Percentiles rank a stretch among this genome's conserved stretches.
These are phyloP conservation scores for Rotaria macrura DNA, from an alignment of 2,888 invertebrate species.

Conservation along the genomic window DNA sequence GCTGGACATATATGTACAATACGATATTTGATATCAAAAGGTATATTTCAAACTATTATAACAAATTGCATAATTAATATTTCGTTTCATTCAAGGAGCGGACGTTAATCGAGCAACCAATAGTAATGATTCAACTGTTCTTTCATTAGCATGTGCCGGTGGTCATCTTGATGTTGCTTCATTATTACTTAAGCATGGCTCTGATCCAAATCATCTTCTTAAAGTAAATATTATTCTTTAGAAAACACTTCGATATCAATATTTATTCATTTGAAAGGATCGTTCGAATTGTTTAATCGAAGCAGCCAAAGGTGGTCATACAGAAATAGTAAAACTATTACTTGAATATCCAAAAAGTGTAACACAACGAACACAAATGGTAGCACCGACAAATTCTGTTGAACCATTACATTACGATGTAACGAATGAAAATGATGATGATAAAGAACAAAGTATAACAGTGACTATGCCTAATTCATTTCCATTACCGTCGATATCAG, in stretches of 20 bases:
- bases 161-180: conserved; percentile 24
- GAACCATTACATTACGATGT: neutral
- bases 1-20: conserved; percentile 91
- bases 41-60: conserved; percentile 35
- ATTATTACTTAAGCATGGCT: conserved; percentile 56
- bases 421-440: neutral
- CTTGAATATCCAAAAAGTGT: conserved; percentile 56
- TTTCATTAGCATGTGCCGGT: conserved; percentile 73
- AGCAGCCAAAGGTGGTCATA: conserved; percentile 93
- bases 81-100: conserved; percentile 20
- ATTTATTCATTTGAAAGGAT: conserved; percentile 57
- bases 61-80: too few species aligned
- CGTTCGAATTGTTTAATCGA: conserved; percentile 96
- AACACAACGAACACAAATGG: neutral
- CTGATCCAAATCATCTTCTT: conserved; percentile 69
- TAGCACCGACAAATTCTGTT: neutral
- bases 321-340: conserved; percentile 80
- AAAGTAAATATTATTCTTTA: conserved; percentile 22
- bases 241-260: neutral
- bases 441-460: neutral
- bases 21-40: conserved; percentile 79
- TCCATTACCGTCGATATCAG: neutral
- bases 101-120: conserved; percentile 87
- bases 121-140: conserved; percentile 92
- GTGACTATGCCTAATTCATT: neutral